Evolutionary conservation across 2,113 vertebrate genomes (phyloP).

Genomic region (Blennius ocellaris): DNA sequence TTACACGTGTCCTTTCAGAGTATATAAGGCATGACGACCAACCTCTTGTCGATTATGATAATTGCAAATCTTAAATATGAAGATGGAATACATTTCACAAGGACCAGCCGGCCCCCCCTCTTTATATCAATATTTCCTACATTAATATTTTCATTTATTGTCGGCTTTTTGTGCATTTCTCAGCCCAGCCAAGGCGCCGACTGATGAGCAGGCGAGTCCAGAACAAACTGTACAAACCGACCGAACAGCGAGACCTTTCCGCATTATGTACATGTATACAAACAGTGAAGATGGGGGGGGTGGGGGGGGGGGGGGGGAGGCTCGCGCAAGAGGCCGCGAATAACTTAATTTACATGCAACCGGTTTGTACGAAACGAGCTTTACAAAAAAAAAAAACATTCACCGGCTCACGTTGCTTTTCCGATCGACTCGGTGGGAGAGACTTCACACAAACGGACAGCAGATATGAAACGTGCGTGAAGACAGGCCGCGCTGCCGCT

Average conservation of each 20-base stretch:
- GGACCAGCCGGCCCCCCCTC: constrained; percentile 25
- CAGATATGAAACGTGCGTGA: constrained; percentile 39
- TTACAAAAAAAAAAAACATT: constrained; percentile 50
- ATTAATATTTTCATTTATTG: constrained; percentile 39
- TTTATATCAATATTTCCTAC: constrained; percentile 42
- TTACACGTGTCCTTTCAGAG: constrained; percentile 75
- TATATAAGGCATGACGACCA: constrained; percentile 69
- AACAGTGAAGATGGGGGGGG: constrained; percentile 58
- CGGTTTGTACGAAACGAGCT: constrained; percentile 17
- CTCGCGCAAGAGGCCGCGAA: constrained; percentile 30
- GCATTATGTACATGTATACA: constrained; percentile 68
- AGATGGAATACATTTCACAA: constrained; percentile 49
- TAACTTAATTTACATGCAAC: constrained; percentile 62
- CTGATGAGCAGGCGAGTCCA: constrained; percentile 62
- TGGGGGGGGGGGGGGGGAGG: no score
- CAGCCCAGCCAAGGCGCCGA: constrained; percentile 75
- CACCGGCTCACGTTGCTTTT: constrained; percentile 36
- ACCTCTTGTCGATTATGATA: constrained; percentile 64
- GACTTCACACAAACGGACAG: constrained; percentile 26
- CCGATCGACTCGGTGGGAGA: background rate
- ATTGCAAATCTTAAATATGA: constrained; percentile 66
- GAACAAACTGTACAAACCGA: constrained; percentile 63
- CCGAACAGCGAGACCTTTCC: constrained; percentile 43
- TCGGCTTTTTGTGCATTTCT: constrained; percentile 65
- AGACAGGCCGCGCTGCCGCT: constrained; percentile 38